These are phyloP conservation scores for Microctenopoma stevenorrisi DNA, from an alignment of 2,797 vertebrate genomes.

Conservation along the genomic window DNA sequence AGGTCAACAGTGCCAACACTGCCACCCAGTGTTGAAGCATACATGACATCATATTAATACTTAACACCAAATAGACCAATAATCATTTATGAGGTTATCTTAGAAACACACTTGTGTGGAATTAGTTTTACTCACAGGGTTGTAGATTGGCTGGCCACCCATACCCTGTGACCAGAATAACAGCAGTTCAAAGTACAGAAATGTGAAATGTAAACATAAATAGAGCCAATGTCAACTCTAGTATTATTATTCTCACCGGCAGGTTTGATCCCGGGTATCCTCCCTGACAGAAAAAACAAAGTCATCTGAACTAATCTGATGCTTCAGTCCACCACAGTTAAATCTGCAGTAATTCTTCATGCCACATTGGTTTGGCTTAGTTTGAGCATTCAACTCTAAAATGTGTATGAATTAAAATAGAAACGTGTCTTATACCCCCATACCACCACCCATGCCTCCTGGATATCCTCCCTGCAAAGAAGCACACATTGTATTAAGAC, in stretches of 20 bases:
- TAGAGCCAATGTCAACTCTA: accelerated
- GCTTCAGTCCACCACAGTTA: not conserved
- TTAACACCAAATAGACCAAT: too few relatives aligned
- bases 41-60: too few relatives aligned
- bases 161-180: conserved; percentile 73
- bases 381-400: not conserved
- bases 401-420: not conserved
- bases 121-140: conserved; percentile 79
- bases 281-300: conserved; percentile 40
- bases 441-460: conserved; percentile 61
- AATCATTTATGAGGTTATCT: too few relatives aligned
- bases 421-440: conserved; percentile 49
- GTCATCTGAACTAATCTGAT: not conserved
- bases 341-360: too few relatives aligned
- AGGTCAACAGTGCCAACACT: too few relatives aligned
- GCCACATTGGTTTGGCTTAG: not conserved
- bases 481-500: not conserved
- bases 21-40: too few relatives aligned
- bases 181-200: not conserved
- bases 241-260: conserved; percentile 65
- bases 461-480: conserved; percentile 63
- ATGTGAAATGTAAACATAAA: not conserved
- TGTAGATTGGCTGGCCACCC: conserved; percentile 78
- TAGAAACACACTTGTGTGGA: too few relatives aligned
- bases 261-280: conserved; percentile 69